phyloP scores from a whole-genome alignment of 2,888 invertebrate genomes.

The Oscheius sp. region DNA sequence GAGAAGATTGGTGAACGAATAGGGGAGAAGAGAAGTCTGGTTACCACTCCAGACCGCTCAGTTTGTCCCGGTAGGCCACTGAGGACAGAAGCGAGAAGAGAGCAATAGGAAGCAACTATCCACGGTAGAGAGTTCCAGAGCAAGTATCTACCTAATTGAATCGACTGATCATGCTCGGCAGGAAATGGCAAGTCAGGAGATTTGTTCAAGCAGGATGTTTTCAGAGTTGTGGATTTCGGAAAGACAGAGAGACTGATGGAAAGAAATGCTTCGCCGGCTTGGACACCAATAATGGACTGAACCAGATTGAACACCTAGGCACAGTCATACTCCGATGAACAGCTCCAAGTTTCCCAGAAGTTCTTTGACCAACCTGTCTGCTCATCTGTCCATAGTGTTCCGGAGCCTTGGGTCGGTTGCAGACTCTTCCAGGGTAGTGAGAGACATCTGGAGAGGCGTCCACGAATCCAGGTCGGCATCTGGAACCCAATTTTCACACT shows the following conservation, averaged over 20 bases:
- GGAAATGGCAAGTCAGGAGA: no score
- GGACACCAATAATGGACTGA: no score
- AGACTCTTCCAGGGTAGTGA: constrained; percentile 68
- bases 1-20: neutral
- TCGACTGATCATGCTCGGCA: no score
- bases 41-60: neutral
- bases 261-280: no score
- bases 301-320: no score
- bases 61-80: neutral
- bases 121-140: no score
- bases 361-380: constrained; percentile 34
- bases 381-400: constrained; percentile 59
- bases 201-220: no score
- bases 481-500: constrained; percentile 10
- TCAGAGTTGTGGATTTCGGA: no score
- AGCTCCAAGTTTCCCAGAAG: neutral
- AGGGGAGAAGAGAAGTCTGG: neutral
- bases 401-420: constrained; percentile 63
- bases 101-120: no score
- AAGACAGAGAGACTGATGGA: no score
- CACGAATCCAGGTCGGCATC: constrained; percentile 84
- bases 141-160: no score
- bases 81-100: neutral
- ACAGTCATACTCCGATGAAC: no score
- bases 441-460: constrained; percentile 76